Percentiles rank a stretch among this genome's conserved stretches.
Evolutionary conservation across 1,140 invertebrate genomes (phyloP).

Genomic region (Drosophila quadrilineata): DNA sequence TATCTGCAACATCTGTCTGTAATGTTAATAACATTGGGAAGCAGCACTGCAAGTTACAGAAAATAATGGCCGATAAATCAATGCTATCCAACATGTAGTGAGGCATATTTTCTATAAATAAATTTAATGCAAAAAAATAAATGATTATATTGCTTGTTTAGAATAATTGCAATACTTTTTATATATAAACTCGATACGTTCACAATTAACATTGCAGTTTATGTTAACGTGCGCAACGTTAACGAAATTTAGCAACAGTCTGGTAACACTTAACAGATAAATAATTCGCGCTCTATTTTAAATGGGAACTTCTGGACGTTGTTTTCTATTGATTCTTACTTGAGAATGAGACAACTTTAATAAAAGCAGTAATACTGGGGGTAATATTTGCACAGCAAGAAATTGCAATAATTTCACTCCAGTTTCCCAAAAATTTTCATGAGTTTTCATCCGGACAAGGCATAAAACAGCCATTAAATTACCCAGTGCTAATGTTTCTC

Average conservation of each 20-base stretch:
- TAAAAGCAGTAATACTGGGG: constrained; percentile 22
- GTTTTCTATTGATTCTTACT: background rate
- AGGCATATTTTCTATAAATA: too few species aligned
- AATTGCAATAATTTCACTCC: constrained; percentile 3
- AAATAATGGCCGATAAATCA: too few species aligned
- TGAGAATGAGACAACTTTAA: constrained; percentile 10
- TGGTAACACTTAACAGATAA: too few species aligned
- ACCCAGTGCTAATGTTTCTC: constrained; percentile 25
- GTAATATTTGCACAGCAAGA: constrained; percentile 26
- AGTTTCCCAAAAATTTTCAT: constrained; percentile 8
- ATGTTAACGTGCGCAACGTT: too few species aligned
- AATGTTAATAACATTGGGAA: background rate
- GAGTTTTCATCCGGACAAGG: constrained; percentile 2
- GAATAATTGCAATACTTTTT: too few species aligned
- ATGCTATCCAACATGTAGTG: too few species aligned
- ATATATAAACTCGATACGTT: too few species aligned
- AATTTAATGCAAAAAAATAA: too few species aligned
- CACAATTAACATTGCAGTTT: too few species aligned
- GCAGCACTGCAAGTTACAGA: too few species aligned
- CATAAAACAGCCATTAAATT: constrained; percentile 33
- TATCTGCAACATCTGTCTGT: background rate
- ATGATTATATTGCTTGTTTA: too few species aligned
- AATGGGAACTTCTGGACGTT: background rate
- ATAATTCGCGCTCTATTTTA: background rate
- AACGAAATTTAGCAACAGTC: too few species aligned